phyloP scores from a whole-genome alignment of 2,888 invertebrate genomes.

The Polymixis lichenea region DNA sequence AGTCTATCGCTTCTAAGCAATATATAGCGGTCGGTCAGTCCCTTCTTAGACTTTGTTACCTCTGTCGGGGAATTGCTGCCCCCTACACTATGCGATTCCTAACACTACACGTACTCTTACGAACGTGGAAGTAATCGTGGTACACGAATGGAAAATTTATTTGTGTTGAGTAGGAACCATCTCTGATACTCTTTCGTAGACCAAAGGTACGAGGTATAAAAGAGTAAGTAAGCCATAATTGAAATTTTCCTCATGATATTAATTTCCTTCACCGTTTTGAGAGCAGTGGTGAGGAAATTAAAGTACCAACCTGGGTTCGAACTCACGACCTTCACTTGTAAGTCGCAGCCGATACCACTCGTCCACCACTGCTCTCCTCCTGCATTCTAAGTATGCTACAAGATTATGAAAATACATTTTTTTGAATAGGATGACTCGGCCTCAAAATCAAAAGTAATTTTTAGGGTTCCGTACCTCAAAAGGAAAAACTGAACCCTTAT shows the following conservation, averaged over 20 bases:
- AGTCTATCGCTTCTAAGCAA: constrained; percentile 65
- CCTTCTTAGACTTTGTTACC: constrained; percentile 84
- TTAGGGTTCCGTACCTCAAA: too few relatives aligned
- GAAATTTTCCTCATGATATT: too few relatives aligned
- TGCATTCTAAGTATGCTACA: too few relatives aligned
- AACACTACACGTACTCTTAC: constrained; percentile 21
- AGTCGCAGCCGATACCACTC: too few relatives aligned
- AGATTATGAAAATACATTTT: neutral
- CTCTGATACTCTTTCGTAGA: neutral
- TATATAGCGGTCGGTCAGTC: constrained; percentile 80
- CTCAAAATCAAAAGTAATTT: neutral
- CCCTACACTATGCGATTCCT: constrained; percentile 41
- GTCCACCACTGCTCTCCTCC: too few relatives aligned
- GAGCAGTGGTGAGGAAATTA: too few relatives aligned
- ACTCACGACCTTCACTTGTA: too few relatives aligned
- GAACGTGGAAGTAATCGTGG: constrained; percentile 45
- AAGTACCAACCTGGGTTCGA: too few relatives aligned
- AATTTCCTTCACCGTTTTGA: too few relatives aligned
- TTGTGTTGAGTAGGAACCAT: constrained; percentile 26
- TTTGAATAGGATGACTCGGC: neutral
- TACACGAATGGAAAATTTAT: constrained; percentile 33
- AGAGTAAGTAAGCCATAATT: too few relatives aligned
- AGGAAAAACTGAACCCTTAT: too few relatives aligned
- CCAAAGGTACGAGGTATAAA: too few relatives aligned
- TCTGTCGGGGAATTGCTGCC: constrained; percentile 75